Evolutionary conservation across 1,140 invertebrate species (phyloP).

Genomic region (Helicorthomorpha holstii): DNA sequence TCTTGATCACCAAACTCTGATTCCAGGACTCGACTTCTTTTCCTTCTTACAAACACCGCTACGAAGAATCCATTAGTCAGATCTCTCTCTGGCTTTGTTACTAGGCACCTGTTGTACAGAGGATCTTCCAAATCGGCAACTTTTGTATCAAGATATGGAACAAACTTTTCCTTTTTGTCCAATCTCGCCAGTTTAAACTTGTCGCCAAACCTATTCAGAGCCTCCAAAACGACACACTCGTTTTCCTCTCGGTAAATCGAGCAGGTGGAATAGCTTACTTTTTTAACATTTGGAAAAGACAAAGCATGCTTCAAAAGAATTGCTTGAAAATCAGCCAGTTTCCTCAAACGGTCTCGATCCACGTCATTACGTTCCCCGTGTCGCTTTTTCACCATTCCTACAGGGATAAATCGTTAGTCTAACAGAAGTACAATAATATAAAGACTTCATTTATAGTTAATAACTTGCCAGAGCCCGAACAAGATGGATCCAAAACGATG

Average conservation of each 20-base stretch:
- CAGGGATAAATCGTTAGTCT: no score
- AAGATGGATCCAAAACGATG: slow-evolving; percentile 87
- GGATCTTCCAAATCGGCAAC: neutral
- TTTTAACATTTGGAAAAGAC: slow-evolving; percentile 61
- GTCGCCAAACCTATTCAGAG: slow-evolving; percentile 18
- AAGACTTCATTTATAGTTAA: slow-evolving; percentile 29
- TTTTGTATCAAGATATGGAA: no score
- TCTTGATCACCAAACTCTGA: no score
- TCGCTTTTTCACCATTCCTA: no score
- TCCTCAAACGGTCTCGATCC: no score
- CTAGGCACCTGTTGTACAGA: neutral
- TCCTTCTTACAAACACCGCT: slow-evolving; percentile 72
- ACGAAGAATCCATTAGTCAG: slow-evolving; percentile 87
- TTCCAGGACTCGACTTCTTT: no score
- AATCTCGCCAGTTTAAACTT: slow-evolving; percentile 15
- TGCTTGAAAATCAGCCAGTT: slow-evolving; percentile 63
- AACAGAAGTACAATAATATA: slow-evolving; percentile 18
- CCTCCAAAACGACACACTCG: slow-evolving; percentile 59
- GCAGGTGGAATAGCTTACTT: slow-evolving; percentile 88
- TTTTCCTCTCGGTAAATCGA: slow-evolving; percentile 81
- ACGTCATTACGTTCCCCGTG: no score
- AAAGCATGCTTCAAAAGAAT: slow-evolving; percentile 71
- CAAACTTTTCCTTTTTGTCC: neutral
- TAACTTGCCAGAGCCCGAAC: slow-evolving; percentile 70
- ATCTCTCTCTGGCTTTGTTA: slow-evolving; percentile 27